phyloP scores from a whole-genome alignment of 2,888 invertebrate genomes.

The Melangyna quadrimaculata region DNA sequence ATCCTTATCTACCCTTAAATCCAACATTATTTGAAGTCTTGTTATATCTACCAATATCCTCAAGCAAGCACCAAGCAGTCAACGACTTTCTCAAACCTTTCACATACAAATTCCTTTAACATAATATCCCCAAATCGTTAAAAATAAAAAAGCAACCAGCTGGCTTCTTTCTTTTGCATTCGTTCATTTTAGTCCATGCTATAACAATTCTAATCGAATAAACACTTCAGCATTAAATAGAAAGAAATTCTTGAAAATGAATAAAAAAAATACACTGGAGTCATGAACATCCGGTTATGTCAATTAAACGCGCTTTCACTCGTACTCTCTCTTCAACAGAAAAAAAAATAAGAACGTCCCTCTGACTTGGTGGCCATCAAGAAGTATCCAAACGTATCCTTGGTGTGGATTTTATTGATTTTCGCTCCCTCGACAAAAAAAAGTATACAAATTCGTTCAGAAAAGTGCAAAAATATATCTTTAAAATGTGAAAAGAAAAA shows the following conservation, averaged over 20 bases:
- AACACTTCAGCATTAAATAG: constrained; percentile 57
- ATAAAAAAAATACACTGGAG: not conserved
- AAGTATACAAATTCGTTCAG: not conserved
- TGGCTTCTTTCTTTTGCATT: constrained; percentile 44
- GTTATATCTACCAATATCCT: too few species aligned
- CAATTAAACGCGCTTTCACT: constrained; percentile 61
- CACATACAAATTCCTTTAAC: too few species aligned
- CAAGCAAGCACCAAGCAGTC: too few species aligned
- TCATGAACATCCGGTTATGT: constrained; percentile 54
- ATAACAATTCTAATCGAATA: constrained; percentile 62
- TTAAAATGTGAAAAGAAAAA: constrained; percentile 3
- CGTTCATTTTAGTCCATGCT: not conserved
- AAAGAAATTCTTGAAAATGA: not conserved
- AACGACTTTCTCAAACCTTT: too few species aligned
- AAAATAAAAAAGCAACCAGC: not conserved
- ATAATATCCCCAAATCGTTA: not conserved
- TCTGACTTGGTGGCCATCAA: not conserved
- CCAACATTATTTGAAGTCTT: too few species aligned
- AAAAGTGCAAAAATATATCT: constrained; percentile 3
- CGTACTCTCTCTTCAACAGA: not conserved
- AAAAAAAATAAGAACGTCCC: not conserved
- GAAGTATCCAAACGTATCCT: not conserved
- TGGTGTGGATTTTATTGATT: constrained; percentile 36
- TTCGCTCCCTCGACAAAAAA: constrained; percentile 11
- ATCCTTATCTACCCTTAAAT: too few species aligned